Evolutionary conservation across 2,797 vertebrate species (phyloP).

Genomic region (Bryconaethiops microstoma): DNA sequence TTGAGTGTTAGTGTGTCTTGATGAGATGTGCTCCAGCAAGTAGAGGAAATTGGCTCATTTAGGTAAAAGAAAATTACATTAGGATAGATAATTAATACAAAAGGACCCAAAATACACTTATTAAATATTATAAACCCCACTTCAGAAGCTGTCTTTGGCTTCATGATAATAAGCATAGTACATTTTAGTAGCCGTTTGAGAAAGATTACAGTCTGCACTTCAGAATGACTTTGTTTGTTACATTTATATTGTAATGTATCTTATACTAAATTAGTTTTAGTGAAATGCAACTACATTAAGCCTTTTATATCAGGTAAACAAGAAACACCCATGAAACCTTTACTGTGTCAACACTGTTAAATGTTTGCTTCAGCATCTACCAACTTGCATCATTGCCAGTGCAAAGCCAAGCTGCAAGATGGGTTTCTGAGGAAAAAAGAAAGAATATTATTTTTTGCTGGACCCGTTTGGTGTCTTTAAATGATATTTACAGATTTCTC

Average conservation of each 20-base stretch:
- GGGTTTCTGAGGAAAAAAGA: neutral
- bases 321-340: no score
- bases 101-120: neutral
- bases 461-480: constrained; percentile 6
- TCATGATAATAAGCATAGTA: neutral
- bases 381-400: neutral
- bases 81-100: neutral
- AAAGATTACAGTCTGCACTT: neutral
- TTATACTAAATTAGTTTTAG: neutral
- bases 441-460: neutral
- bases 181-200: neutral
- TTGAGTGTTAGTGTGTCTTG: no score
- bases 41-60: neutral
- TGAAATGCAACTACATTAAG: no score
- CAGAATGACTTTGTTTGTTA: neutral
- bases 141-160: neutral
- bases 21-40: no score
- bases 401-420: neutral
- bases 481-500: constrained; percentile 7
- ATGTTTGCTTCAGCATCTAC: neutral
- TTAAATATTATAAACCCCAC: neutral
- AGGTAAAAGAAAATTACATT: neutral
- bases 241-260: neutral
- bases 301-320: no score
- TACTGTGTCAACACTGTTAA: no score